Evolutionary conservation across 2,113 vertebrate genomes (phyloP), one percentile per base, ranked within the genome.

Genomic region (Ia io): DNA sequence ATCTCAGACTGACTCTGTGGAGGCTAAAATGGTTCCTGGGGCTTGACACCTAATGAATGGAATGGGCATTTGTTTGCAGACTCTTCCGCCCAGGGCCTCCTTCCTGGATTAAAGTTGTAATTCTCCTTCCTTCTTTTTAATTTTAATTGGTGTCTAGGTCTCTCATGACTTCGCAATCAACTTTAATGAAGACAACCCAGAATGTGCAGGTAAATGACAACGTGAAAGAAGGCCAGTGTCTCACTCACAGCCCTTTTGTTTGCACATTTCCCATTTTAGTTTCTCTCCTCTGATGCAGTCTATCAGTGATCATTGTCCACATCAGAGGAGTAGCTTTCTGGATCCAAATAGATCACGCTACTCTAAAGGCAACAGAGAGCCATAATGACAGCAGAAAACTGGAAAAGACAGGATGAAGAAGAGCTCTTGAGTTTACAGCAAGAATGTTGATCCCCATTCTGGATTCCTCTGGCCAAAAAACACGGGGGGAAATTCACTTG

Each of bases 81-180:
- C 51, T 59, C 7, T 76, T 78, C 88, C 95, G 56, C 86, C 84
- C 28, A 11, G 40, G 95, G 92, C 96, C 84, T 49, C 59, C 96
- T 97, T 96, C 95, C 82, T 97, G 71, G 90, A 95, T 96, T 96
- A 90, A 84, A 91, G 40, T 91, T 79, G 2, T 98, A 91, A 97
- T 97, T 96, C 96, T 94, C 85, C 44, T 91, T 76, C 40, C 40
- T 97, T 95, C 96, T 90, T 84, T 61, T 96, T 96, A 94, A 90
- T 88, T 44, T 96, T 80, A 92, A 69, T 95, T 93, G 78, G 37
- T 93, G 59, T 94, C 94, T 97, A 99, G 99, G 99, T 99, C 67
- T 99, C 99, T 95, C 99, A 99, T 84, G 99, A 99, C 98, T 99
- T 99, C 96, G 99, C 99, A 49, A 99, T 99, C 98, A 99, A 99